A percentile compares a stretch with the other conserved stretches of the same genome.
Conservation (phyloP, 1,140 invertebrate genomes). For the Wasmannia auropunctata region DNA sequence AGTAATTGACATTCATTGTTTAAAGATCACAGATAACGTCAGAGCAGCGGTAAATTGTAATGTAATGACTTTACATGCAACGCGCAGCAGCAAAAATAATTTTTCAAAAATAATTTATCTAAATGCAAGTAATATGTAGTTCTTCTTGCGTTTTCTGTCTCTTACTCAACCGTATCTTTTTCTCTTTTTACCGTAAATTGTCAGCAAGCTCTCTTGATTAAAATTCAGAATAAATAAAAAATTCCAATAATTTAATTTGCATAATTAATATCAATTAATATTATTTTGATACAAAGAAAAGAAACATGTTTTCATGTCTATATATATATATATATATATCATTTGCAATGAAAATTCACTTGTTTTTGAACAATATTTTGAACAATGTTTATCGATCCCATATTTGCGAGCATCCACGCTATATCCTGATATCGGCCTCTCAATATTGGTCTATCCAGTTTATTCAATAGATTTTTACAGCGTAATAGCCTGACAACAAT, state of each 20-base stretch:
- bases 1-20: constrained; percentile 32
- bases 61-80: neutral
- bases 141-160: neutral
- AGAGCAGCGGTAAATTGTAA: neutral
- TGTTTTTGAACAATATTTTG: neutral
- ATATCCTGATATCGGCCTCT: neutral
- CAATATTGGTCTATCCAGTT: neutral
- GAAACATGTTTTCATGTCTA: neutral
- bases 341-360: constrained; percentile 3
- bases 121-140: neutral
- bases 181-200: neutral
- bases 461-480: neutral
- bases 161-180: neutral
- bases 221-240: neutral
- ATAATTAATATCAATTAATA: neutral
- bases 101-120: neutral
- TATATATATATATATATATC: neutral
- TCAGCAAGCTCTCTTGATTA: neutral
- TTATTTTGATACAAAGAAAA: neutral
- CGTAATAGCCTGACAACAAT: constrained; percentile 28
- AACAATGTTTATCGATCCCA: neutral
- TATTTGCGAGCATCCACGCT: neutral
- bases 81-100: neutral
- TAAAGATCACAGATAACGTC: constrained; percentile 1
- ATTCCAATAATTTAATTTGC: neutral